Evolutionary conservation across 2,797 vertebrate species (phyloP).

Genomic region (Spinibarbus caldwelli): DNA sequence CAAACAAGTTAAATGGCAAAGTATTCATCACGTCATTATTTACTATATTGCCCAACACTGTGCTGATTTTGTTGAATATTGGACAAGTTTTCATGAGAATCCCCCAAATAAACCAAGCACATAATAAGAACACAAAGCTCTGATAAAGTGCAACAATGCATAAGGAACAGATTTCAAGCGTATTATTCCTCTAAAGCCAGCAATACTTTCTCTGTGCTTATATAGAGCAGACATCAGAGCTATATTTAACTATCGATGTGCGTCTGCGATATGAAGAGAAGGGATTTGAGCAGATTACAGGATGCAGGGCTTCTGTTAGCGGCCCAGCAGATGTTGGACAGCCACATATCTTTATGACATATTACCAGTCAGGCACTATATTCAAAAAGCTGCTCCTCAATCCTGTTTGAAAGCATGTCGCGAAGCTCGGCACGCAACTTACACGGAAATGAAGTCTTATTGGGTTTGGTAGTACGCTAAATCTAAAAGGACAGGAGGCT

Average conservation of each 20-base stretch:
- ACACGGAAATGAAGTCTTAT: not conserved
- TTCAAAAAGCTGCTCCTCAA: slow-evolving; percentile 23
- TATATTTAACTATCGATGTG: slow-evolving; percentile 74
- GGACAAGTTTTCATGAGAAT: not conserved
- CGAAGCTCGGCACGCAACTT: not conserved
- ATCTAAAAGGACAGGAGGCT: slow-evolving; percentile 61
- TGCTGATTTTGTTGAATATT: not conserved
- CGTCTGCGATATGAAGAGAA: slow-evolving; percentile 65
- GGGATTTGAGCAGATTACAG: slow-evolving; percentile 75
- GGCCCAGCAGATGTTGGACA: slow-evolving; percentile 70
- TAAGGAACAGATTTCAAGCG: not conserved
- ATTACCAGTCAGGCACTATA: slow-evolving; percentile 41
- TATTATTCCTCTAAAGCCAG: not conserved
- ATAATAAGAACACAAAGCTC: not conserved
- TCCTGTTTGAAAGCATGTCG: not conserved
- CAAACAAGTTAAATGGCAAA: not conserved
- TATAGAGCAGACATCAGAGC: slow-evolving; percentile 53
- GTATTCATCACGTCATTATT: not conserved
- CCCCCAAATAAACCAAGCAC: not conserved
- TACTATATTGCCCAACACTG: not conserved
- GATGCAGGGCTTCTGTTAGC: slow-evolving; percentile 67
- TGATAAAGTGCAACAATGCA: not conserved
- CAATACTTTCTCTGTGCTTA: slow-evolving; percentile 14
- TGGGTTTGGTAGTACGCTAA: slow-evolving; percentile 31
- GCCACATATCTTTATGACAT: slow-evolving; percentile 43